phyloP scores from a whole-genome alignment of 1,140 invertebrate species.

The Periplaneta americana region DNA sequence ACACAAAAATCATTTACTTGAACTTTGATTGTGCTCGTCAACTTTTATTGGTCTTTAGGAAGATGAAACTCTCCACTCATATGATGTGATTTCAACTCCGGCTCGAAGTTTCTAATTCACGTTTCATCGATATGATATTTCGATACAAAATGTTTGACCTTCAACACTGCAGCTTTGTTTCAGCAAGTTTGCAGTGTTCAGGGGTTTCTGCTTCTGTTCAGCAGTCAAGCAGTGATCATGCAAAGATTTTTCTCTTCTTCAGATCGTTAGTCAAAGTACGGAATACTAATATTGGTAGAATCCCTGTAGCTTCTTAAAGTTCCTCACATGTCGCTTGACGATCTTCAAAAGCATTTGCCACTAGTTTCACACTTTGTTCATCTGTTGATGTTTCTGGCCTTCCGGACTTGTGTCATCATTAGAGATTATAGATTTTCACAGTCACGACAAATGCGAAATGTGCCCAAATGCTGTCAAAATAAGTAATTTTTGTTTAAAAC shows the following conservation, averaged over 20 bases:
- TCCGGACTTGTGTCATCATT: no score
- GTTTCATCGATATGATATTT: background rate
- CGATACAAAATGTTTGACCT: background rate
- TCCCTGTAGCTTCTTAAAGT: background rate
- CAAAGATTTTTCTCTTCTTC: background rate
- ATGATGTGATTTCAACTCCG: no score
- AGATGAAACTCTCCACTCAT: background rate
- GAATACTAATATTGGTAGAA: background rate
- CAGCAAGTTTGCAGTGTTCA: background rate
- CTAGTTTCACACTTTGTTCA: background rate
- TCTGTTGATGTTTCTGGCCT: no score
- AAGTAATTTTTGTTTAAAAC: no score
- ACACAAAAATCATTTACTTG: background rate
- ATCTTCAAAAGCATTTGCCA: background rate
- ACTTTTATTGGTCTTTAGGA: background rate
- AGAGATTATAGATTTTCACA: no score
- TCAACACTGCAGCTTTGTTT: background rate
- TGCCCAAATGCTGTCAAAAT: no score
- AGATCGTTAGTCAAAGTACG: background rate
- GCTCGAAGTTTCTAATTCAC: no score
- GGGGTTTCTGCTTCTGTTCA: background rate
- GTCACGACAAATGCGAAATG: no score
- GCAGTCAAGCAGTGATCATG: background rate
- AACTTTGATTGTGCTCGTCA: background rate
- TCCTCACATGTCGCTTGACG: background rate